Evolutionary conservation across 2,888 invertebrate species (phyloP).

Genomic region (Tineola bisselliella): DNA sequence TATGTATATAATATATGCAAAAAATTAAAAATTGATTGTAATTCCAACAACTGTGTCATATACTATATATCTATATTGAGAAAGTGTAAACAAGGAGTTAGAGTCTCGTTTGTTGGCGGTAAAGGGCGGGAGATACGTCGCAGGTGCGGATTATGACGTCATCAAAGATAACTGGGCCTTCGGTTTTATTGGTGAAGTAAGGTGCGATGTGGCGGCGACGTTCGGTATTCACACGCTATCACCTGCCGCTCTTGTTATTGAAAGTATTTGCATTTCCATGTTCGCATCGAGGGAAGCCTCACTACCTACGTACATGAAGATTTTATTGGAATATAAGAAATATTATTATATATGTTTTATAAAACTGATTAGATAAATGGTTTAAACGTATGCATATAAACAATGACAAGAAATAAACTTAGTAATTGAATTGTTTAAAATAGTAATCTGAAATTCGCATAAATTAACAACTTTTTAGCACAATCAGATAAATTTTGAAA

Average conservation of each 20-base stretch:
- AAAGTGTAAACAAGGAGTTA: constrained; percentile 5
- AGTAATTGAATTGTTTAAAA: too few species aligned
- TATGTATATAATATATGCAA: too few species aligned
- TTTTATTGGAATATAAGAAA: background rate
- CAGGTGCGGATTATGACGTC: constrained; percentile 19
- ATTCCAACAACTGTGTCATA: background rate
- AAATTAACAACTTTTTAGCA: too few species aligned
- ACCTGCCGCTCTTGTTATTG: constrained; percentile 34
- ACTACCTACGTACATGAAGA: background rate
- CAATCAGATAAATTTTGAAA: background rate
- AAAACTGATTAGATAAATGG: too few species aligned
- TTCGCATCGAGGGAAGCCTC: background rate
- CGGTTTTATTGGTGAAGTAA: constrained; percentile 15
- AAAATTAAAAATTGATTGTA: too few species aligned
- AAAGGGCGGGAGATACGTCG: constrained; percentile 10
- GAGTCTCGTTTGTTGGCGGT: constrained; percentile 3
- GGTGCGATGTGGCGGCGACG: constrained; percentile 2
- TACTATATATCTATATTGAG: background rate
- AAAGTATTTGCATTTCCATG: constrained; percentile 56
- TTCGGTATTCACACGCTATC: constrained; percentile 13
- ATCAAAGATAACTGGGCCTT: constrained; percentile 19
- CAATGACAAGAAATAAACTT: too few species aligned
- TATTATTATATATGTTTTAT: too few species aligned
- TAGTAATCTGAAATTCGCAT: too few species aligned
- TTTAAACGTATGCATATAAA: too few species aligned